Evolutionary conservation across 2,797 vertebrate genomes (phyloP).

Genomic region (Sylvia borin): DNA sequence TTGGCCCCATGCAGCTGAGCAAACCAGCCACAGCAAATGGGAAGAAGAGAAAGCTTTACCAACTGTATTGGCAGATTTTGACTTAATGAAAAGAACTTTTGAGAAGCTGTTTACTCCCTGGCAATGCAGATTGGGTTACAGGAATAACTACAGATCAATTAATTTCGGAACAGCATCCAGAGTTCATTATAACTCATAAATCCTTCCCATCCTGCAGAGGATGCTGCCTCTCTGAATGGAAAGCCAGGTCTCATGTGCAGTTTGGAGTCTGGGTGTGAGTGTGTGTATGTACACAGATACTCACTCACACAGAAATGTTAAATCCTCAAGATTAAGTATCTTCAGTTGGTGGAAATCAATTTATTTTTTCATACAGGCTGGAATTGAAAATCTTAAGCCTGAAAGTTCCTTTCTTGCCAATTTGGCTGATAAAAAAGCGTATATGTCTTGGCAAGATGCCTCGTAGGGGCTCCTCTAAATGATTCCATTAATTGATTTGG

Average conservation of each 20-base stretch:
- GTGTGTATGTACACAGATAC: slow-evolving; percentile 14
- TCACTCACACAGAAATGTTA: slow-evolving; percentile 68
- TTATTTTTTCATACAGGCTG: slow-evolving; percentile 72
- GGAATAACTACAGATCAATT: slow-evolving; percentile 56
- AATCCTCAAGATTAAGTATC: slow-evolving; percentile 75
- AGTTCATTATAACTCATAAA: not conserved
- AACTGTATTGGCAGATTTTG: rapidly evolving
- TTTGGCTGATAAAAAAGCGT: slow-evolving; percentile 76
- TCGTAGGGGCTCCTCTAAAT: slow-evolving; percentile 60
- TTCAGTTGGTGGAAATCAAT: slow-evolving; percentile 76
- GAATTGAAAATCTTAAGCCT: slow-evolving; percentile 77
- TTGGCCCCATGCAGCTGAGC: rapidly evolving
- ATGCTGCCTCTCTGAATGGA: not conserved
- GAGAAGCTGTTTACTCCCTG: slow-evolving; percentile 28
- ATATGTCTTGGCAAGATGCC: slow-evolving; percentile 67
- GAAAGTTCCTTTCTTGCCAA: slow-evolving; percentile 76
- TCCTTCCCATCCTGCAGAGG: not conserved
- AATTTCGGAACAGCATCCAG: not conserved
- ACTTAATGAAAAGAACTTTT: not conserved
- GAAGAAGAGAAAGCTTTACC: not conserved
- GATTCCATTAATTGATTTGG: slow-evolving; percentile 77
- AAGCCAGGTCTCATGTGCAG: not conserved
- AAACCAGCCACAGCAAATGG: rapidly evolving
- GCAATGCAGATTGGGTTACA: not conserved
- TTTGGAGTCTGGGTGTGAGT: not conserved